Base-by-base conservation (phyloP, 2,888 invertebrate genomes). In the Erebia ligea region DNA sequence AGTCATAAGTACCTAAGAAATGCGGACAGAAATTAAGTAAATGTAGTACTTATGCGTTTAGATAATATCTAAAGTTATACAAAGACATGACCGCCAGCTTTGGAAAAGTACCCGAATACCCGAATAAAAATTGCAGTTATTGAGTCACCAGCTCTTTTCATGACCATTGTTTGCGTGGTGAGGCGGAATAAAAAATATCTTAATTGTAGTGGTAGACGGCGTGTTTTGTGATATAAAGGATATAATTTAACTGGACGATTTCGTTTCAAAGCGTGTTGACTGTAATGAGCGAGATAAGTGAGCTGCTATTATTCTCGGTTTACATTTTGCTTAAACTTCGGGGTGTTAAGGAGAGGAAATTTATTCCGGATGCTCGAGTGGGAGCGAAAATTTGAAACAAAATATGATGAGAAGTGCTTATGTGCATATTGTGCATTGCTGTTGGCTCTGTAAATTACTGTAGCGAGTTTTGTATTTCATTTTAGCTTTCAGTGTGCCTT, bases 121-220 rank as follows among this genome's bases (percentile, higher is more conserved):
- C 6, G 6, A 34, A 34, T 34, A 48, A 34, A 11, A 52, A 34
- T n/a, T 52, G 42, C 13, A n/a, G 40, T 9, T 57, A 45, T 57
- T 45, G 25, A 34, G 59, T 40, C 59, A 61, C 59, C 52, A 15
- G 40, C 67, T 67, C 67, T 61, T 52, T 4, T n/a, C 42, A 6
- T 11, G 1, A 48, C 58, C 34, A 77, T 78, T 77, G 84, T 80
- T 91, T 81, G 91, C 92, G 91, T 92, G 92, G 82, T 85, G 83
- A 79, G 79, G 81, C 75, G 81, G 84, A 89, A 91, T 92, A 90
- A 91, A 91, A 88, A 88, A 89, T 88, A 88, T 90, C 87, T 86
- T 87, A 90, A 91, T 89, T 90, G 86, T 86, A 80, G 86, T 81
- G 78, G 86, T 84, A 78, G 77, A 83, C 84, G 83, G 84, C 88